Percentiles rank a stretch among this genome's conserved stretches.
These are phyloP conservation scores for Halictus quadricinctus DNA, from an alignment of 2,888 invertebrate species.

Conservation along the genomic window DNA sequence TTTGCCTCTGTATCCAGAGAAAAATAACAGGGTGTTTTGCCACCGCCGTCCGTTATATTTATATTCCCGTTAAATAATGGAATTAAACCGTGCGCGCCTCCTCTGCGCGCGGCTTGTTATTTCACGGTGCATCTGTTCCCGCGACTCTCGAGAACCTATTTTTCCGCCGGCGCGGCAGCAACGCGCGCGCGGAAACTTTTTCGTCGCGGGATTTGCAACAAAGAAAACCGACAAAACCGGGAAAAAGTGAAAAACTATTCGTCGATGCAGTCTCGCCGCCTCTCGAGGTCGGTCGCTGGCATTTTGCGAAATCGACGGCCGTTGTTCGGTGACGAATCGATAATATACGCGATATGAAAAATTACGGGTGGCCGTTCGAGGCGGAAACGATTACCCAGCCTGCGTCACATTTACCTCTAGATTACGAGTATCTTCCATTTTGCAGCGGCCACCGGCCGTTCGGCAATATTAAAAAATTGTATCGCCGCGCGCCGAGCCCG, in stretches of 20 bases:
- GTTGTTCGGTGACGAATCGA: constrained; percentile 28
- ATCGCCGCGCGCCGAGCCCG: constrained; percentile 7
- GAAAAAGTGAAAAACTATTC: constrained; percentile 1
- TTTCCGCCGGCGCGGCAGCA: neutral
- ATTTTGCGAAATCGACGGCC: constrained; percentile 31
- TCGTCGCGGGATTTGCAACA: neutral
- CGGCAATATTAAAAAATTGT: constrained; percentile 41
- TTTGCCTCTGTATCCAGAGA: neutral
- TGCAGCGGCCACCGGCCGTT: constrained; percentile 2
- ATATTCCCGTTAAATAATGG: constrained; percentile 45
- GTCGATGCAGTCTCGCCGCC: neutral
- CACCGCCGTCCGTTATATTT: constrained; percentile 16
- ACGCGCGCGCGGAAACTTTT: neutral
- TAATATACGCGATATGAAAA: constrained; percentile 39
- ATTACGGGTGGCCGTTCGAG: neutral
- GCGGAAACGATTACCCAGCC: constrained; percentile 25
- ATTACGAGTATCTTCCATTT: constrained; percentile 10
- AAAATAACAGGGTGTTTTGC: constrained; percentile 23
- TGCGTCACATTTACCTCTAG: constrained; percentile 12
- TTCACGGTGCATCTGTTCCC: constrained; percentile 38
- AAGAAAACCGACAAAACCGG: constrained; percentile 15
- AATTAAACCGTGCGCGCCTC: constrained; percentile 39
- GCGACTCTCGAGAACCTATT: neutral
- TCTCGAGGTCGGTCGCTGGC: neutral
- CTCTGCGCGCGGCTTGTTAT: constrained; percentile 27